Evolutionary conservation across 2,113 vertebrate genomes (phyloP).

Genomic region (Gavia stellata): DNA sequence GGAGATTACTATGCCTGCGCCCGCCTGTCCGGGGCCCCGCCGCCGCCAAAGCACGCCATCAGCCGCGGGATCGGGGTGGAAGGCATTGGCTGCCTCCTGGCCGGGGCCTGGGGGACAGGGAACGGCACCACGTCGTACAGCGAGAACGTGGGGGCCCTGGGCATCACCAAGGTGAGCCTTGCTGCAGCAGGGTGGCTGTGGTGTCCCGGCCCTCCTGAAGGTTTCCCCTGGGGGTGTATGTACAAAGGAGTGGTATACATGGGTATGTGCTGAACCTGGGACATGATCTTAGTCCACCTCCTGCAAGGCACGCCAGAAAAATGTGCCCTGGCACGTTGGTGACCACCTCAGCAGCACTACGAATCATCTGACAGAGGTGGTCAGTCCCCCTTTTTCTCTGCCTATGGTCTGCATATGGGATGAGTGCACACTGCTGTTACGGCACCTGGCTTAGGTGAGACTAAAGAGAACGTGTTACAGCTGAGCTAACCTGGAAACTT

Average conservation of each 20-base stretch:
- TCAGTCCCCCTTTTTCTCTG: background rate
- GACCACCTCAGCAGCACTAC: background rate
- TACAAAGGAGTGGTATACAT: background rate
- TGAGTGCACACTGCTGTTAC: background rate
- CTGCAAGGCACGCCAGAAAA: background rate
- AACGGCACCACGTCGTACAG: conserved; percentile 96
- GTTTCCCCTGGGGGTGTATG: background rate
- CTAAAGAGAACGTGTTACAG: background rate
- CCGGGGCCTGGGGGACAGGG: conserved; percentile 92
- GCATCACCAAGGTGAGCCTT: conserved; percentile 88
- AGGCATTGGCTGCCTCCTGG: conserved; percentile 90
- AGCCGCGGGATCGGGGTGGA: conserved; percentile 91
- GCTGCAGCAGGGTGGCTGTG: accelerated
- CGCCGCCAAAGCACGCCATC: conserved; percentile 87
- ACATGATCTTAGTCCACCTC: background rate
- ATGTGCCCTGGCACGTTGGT: background rate
- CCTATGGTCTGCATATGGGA: background rate
- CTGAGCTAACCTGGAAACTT: background rate
- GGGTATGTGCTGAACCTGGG: background rate
- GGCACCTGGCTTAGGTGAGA: background rate
- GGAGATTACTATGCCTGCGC: conserved; percentile 96
- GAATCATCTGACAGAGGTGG: background rate
- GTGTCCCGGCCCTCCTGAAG: background rate
- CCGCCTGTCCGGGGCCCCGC: conserved; percentile 86
- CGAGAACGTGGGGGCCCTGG: conserved; percentile 90